A percentile compares a stretch with the other conserved stretches of the same genome.
phyloP scores from a whole-genome alignment of 2,113 vertebrate species.

The Dicaeum eximium region DNA sequence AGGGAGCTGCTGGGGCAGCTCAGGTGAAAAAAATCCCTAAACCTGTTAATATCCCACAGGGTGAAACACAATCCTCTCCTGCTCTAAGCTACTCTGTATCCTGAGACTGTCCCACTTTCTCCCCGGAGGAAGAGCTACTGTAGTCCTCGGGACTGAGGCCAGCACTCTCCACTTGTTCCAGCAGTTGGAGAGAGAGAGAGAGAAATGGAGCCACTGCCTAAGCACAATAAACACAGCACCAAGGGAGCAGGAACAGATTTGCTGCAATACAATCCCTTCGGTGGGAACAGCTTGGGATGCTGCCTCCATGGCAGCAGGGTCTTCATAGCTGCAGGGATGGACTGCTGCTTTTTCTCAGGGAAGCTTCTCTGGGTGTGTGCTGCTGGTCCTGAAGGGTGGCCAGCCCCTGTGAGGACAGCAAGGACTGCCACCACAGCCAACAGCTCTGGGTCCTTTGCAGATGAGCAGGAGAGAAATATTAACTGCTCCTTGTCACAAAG shows the following conservation, averaged over 20 bases:
- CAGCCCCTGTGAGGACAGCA: fast-evolving
- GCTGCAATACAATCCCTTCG: not conserved
- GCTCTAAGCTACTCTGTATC: not conserved
- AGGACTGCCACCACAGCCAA: not conserved
- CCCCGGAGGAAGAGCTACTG: not conserved
- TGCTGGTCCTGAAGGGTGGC: not conserved
- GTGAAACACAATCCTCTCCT: not conserved
- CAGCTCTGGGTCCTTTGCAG: not conserved
- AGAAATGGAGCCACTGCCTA: not conserved
- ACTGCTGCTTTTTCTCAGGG: not conserved
- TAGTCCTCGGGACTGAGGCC: not conserved
- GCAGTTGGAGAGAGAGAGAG: not conserved
- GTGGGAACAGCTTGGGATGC: not conserved
- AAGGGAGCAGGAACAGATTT: not conserved
- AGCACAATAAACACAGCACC: not conserved
- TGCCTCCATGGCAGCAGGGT: not conserved
- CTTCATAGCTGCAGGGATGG: not conserved
- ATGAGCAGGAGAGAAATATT: not conserved
- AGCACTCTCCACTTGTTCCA: not conserved
- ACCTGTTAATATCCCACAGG: not conserved
- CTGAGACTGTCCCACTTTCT: not conserved
- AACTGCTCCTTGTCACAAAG: not conserved
- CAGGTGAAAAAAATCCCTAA: not conserved
- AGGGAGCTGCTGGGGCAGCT: not conserved
- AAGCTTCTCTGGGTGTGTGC: not conserved